Evolutionary conservation across 2,797 vertebrate genomes (phyloP).

Genomic region (Mormyrops attenuatus): DNA sequence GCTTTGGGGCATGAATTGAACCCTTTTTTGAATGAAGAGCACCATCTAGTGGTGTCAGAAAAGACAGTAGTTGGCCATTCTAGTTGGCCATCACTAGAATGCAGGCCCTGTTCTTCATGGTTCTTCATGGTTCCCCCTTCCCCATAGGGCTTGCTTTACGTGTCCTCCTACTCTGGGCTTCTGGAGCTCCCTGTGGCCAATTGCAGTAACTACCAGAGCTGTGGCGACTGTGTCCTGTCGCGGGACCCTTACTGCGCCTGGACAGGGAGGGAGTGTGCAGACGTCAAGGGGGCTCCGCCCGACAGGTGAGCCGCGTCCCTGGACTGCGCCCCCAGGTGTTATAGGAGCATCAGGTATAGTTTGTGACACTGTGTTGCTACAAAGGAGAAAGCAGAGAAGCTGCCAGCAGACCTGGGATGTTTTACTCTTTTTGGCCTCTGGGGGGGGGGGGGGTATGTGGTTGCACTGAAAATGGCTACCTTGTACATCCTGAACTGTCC

Average conservation of each 20-base stretch:
- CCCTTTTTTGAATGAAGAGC: neutral
- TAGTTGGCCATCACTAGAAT: neutral
- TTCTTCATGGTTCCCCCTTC: conserved; percentile 25
- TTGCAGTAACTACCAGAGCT: conserved; percentile 86
- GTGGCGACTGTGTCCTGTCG: conserved; percentile 87
- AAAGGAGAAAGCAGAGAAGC: neutral
- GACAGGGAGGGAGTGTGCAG: conserved; percentile 66
- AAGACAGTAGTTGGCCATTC: neutral
- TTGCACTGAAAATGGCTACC: neutral
- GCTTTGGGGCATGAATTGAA: neutral
- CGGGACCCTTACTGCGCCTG: conserved; percentile 95
- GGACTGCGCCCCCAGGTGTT: neutral
- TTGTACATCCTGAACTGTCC: conserved; percentile 25
- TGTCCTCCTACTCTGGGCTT: conserved; percentile 72
- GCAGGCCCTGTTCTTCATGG: neutral
- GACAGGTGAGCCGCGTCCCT: conserved; percentile 50
- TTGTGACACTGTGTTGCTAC: neutral
- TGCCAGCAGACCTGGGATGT: neutral
- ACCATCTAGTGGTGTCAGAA: neutral
- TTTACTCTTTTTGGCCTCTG: neutral
- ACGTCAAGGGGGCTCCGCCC: conserved; percentile 49
- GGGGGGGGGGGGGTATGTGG: neutral
- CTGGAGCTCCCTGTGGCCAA: conserved; percentile 85
- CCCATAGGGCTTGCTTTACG: conserved; percentile 75
- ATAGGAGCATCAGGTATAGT: neutral